phyloP scores from a whole-genome alignment of 2,888 invertebrate species.

The Lochmaea crataegi region DNA sequence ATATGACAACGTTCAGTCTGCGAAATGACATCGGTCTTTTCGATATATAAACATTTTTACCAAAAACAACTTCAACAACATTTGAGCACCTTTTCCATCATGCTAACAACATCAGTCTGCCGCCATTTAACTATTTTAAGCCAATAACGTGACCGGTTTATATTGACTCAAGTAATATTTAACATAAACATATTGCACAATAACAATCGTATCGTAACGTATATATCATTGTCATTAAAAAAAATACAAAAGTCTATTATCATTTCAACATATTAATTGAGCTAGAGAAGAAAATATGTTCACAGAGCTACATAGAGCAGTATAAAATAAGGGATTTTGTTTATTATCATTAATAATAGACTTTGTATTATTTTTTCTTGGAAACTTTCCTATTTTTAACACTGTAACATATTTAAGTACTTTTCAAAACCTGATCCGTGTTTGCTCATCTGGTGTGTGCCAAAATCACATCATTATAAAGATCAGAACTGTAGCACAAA shows the following conservation, averaged over 20 bases:
- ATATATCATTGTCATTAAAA: background rate
- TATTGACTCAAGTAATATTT: background rate
- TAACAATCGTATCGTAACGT: background rate
- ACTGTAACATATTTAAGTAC: too few species aligned
- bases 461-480: background rate
- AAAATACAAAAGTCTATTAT: conserved; percentile 4
- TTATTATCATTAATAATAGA: too few species aligned
- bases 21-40: conserved; percentile 37
- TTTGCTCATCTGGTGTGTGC: background rate
- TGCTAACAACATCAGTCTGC: conserved; percentile 35
- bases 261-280: background rate
- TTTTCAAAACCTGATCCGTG: too few species aligned
- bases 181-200: background rate
- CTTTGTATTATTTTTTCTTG: too few species aligned
- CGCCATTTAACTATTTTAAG: conserved; percentile 18
- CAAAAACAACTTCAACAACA: conserved; percentile 42
- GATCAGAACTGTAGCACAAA: background rate
- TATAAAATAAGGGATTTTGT: too few species aligned
- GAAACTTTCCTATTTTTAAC: too few species aligned
- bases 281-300: too few species aligned
- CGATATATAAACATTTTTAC: conserved; percentile 34
- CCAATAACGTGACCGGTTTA: background rate
- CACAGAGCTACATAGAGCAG: too few species aligned
- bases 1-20: conserved; percentile 43
- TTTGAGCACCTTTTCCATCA: conserved; percentile 41